These are phyloP conservation scores for Orgyia antiqua DNA, from an alignment of 2,888 invertebrate species.

Conservation along the genomic window DNA sequence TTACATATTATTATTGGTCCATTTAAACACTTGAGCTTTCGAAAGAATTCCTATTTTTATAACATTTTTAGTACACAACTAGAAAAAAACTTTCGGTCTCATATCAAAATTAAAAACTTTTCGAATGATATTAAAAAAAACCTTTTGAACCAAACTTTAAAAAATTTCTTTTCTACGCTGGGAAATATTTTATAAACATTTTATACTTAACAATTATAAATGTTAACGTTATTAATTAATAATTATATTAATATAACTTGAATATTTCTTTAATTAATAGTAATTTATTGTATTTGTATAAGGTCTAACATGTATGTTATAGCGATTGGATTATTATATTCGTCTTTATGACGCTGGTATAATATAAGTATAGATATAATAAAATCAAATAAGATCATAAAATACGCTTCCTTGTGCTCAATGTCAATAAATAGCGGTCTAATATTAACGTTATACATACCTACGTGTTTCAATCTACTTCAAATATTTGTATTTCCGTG, in stretches of 20 bases:
- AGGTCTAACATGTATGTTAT: conserved; percentile 55
- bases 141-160: conserved; percentile 8
- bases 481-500: too few species aligned
- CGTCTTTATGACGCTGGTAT: conserved; percentile 73
- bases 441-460: conserved; percentile 35
- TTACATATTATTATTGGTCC: conserved; percentile 59
- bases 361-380: conserved; percentile 46
- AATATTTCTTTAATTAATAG: conserved; percentile 43
- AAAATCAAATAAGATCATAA: conserved; percentile 36
- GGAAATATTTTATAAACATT: conserved; percentile 36
- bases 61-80: conserved; percentile 58
- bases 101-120: conserved; percentile 64
- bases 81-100: conserved; percentile 51
- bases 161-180: conserved; percentile 37
- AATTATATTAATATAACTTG: conserved; percentile 49
- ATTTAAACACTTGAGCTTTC: conserved; percentile 71
- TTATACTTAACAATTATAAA: conserved; percentile 36
- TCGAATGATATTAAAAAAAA: conserved; percentile 35
- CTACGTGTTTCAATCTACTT: conserved; percentile 29
- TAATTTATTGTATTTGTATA: conserved; percentile 62
- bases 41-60: conserved; percentile 70
- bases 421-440: conserved; percentile 69
- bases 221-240: conserved; percentile 48
- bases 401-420: conserved; percentile 74
- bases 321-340: conserved; percentile 48